Evolutionary conservation across 2,888 invertebrate genomes (phyloP), one percentile per base, ranked within the genome.

Genomic region (Hipparchia sbordonii): DNA sequence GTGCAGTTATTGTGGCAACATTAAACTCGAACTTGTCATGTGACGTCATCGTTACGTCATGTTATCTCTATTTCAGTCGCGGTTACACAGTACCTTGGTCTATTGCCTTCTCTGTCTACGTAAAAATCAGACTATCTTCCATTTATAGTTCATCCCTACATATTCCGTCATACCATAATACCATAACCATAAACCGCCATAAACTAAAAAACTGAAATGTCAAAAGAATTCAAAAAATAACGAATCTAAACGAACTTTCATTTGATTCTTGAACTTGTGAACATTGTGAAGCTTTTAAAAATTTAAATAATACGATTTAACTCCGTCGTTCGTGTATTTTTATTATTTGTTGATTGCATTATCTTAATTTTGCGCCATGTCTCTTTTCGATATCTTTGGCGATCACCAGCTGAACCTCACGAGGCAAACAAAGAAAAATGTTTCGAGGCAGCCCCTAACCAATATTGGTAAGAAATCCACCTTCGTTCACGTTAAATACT

Each of bases 371-470:
- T 8, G 6, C 13, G 13, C 12, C 65, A 65, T 65, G 65, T 52
- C 91, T 10, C 78, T 91, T 5, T 92, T 91, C 73, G 83, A 89
- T 80, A 92, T 92, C 74, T 92, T 93, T 68, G 89, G 91, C 2
- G 90, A 92, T 72, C 87, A 88, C 70, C 23, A 39, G 39, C 39
- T 57, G 23, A 57, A 57, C 23, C 67, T 86, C n/a, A 84, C 84
- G 33, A 84, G 86, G 68, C 87, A 89, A 72, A 77, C 82, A 13
- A 79, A 84, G 60, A 91, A 85, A 83, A 89, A 89, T 87, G 87
- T 90, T 73, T 79, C 85, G 56, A 89, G 91, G 72, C 92, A 91
- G 80, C 92, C 92, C 12, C 74, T 92, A 48, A 82, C 82, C 12
- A 91, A 89, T 75, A 88, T 87, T 69, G 91, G 92, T 90, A 89